Evolutionary conservation across 2,797 vertebrate species (phyloP), one percentile per base, ranked within the genome.

Genomic region (Brachyalestes nurse): DNA sequence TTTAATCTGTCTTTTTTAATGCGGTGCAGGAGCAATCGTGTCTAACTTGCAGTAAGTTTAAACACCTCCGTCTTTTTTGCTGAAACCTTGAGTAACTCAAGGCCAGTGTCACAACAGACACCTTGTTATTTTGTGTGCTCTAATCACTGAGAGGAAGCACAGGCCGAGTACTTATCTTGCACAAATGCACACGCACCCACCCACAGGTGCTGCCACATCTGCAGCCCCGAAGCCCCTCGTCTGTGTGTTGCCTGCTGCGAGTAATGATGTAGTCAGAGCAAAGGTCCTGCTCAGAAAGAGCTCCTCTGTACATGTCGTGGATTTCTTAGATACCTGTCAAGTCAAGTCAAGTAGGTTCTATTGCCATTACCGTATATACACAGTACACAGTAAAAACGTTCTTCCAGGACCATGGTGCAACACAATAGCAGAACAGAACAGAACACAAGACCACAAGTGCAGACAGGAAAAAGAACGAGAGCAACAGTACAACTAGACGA

Each of bases 211-310:
- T 82, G 76, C 55, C 83, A 53, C 57, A 77, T 78, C 72, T 82
- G 79, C 84, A 84, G 69, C 64, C 73, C 88, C 80, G 70, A 80
- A 88, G 81, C 42, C 73, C 58, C 72, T 23, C 40, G 58, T 77
- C 28, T 82, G 73, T 76, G 23, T 78, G 53, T 73, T 75, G 75
- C 84, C 81, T 83, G 82, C 77, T 71, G 85, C 47, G 58, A 86
- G 88, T 91, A 92, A 91, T 91, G 91, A 93, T 87, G 87, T 64
- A 65, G 75, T 58, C 21, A 69, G 49, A 28, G 77, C 77, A 76
- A 61, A 72, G 25, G 62, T 74, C 62, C 62, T n/a, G 12, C 25
- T 45, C 25, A 53, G 45, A 5, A 13, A 61, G 51, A 74, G 42
- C 70, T 61, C 70, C 2, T 67, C 51, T 74, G 19, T 61, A 57